Percentiles rank a stretch among this genome's conserved stretches.
Evolutionary conservation across 2,113 vertebrate genomes (phyloP).

Genomic region (Alligator mississippiensis): DNA sequence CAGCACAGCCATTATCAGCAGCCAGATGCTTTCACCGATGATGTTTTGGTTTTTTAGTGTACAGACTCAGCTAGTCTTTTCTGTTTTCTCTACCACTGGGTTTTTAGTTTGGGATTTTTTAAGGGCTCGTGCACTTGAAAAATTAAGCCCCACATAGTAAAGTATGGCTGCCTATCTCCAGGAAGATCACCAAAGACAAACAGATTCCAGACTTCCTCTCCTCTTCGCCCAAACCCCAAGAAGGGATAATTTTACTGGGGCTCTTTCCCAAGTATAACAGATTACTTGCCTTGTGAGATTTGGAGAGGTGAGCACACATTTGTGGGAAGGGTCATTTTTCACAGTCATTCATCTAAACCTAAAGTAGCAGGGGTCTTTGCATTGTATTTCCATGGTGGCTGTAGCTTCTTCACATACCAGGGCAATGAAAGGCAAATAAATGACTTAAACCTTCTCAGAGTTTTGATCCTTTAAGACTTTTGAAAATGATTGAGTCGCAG

Average conservation of each 20-base stretch:
- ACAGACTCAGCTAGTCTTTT: background rate
- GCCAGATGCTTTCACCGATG: background rate
- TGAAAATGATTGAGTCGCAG: background rate
- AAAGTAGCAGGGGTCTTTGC: fast-evolving
- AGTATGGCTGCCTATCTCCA: fast-evolving
- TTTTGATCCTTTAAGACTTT: background rate
- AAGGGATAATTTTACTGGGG: no score
- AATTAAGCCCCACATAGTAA: background rate
- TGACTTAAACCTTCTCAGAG: fast-evolving
- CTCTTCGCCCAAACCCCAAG: no score
- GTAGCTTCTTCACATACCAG: background rate
- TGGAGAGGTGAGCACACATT: no score
- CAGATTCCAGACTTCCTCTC: background rate
- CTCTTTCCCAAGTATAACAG: background rate
- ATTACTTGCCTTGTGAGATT: background rate
- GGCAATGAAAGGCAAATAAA: background rate
- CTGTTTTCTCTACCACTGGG: background rate
- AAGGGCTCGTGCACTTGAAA: background rate
- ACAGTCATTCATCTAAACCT: background rate
- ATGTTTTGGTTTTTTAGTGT: background rate
- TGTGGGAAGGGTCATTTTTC: fast-evolving
- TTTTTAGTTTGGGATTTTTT: background rate
- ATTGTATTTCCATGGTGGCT: background rate
- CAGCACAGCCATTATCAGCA: background rate
- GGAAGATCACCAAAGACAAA: background rate